phyloP scores from a whole-genome alignment of 2,888 invertebrate genomes.

The Argynnis bischoffii region DNA sequence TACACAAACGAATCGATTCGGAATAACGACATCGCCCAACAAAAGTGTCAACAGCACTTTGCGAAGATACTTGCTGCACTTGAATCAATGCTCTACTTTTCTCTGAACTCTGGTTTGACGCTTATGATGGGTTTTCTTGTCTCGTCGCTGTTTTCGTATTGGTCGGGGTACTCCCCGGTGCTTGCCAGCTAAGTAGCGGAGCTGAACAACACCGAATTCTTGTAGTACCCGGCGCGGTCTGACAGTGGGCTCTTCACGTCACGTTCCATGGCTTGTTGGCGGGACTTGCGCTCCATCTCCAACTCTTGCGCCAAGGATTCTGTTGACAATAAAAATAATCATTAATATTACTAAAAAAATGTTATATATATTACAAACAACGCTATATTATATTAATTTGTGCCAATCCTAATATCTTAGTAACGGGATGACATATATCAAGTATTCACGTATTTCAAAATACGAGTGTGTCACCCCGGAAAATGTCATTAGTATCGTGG shows the following conservation, averaged over 20 bases:
- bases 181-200: constrained; percentile 88
- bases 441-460: constrained; percentile 28
- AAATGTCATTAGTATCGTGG: constrained; percentile 75
- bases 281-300: constrained; percentile 93
- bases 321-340: constrained; percentile 73
- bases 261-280: constrained; percentile 90
- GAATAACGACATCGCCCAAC: constrained; percentile 28
- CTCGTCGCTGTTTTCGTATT: constrained; percentile 65
- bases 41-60: constrained; percentile 23
- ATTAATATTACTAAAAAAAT: neutral
- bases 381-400: no score
- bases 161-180: constrained; percentile 72
- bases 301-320: constrained; percentile 93
- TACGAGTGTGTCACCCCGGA: constrained; percentile 61
- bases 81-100: constrained; percentile 59
- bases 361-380: neutral
- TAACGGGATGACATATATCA: neutral
- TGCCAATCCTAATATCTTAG: neutral
- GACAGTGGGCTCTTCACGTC: constrained; percentile 94
- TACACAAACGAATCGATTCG: constrained; percentile 47
- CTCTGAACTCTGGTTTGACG: constrained; percentile 80
- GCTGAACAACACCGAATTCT: constrained; percentile 94
- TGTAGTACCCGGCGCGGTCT: constrained; percentile 92
- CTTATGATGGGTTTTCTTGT: constrained; percentile 79
- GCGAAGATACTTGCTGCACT: constrained; percentile 3